A percentile compares a stretch with the other conserved stretches of the same genome.
phyloP scores from a whole-genome alignment of 2,113 vertebrate species.

The Labeo catla region DNA sequence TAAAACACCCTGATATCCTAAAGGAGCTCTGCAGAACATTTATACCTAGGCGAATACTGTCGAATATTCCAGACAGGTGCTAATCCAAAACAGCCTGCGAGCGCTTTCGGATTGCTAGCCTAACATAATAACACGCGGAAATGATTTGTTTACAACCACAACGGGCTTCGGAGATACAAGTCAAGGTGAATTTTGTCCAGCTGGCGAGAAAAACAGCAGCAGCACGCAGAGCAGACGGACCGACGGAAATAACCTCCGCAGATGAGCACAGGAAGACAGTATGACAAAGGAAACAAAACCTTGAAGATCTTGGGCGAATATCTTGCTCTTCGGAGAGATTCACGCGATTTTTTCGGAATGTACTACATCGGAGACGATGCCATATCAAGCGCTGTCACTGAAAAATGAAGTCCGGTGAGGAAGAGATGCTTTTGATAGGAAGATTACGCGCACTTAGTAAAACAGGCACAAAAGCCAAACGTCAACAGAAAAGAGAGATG shows the following conservation, averaged over 20 bases:
- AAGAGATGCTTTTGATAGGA: constrained; percentile 20
- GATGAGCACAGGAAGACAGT: constrained; percentile 77
- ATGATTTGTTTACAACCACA: not conserved
- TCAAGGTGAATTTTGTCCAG: not conserved
- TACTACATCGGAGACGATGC: not conserved
- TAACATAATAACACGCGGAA: constrained; percentile 27
- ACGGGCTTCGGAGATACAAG: not conserved
- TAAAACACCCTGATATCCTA: constrained; percentile 8
- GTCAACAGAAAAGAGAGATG: constrained; percentile 41
- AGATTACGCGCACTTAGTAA: constrained; percentile 28
- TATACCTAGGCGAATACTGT: not conserved
- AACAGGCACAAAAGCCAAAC: constrained; percentile 47
- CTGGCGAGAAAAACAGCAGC: constrained; percentile 1
- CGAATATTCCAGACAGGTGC: constrained; percentile 21
- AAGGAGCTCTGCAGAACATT: constrained; percentile 27
- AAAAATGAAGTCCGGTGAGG: constrained; percentile 43
- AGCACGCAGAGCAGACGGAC: constrained; percentile 37
- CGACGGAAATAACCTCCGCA: constrained; percentile 57
- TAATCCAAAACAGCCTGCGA: constrained; percentile 31
- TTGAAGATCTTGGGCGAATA: constrained; percentile 40
- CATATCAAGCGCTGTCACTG: not conserved
- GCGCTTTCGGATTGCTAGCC: constrained; percentile 27
- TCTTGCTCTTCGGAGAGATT: constrained; percentile 12
- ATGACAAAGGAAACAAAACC: constrained; percentile 77
- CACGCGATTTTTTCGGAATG: not conserved